Evolutionary conservation across 2,797 vertebrate genomes (phyloP), one percentile per base, ranked within the genome.

Genomic region (Netta rufina): DNA sequence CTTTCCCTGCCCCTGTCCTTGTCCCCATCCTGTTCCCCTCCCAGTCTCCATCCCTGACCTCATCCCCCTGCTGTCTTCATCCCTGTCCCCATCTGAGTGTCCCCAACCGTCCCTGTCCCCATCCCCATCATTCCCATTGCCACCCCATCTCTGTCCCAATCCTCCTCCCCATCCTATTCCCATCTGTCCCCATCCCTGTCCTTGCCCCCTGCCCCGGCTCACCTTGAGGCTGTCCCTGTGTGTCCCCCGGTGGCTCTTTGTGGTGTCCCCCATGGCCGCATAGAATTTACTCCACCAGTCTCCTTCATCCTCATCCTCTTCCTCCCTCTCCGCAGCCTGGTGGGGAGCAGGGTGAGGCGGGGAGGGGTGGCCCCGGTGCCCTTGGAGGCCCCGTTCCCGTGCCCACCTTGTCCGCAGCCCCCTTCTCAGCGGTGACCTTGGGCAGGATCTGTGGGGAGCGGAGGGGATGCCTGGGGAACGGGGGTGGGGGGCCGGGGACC

Each of bases 231-330:
- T 90, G 32, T 97, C 92, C 87, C 87, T 65, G 6, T 33, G 92
- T 45, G 30, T 92, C 53, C 96, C 28, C 81, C 66, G 4, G 5
- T 3, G 16, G 21, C 47, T 69, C 58, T 92, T 95, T 2, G 49
- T 41, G 4, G 32, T 61, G 5, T 97, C 94, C 5, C 94, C 97
- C 1, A 74, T 58, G 45, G 98, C 96, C 1, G 73, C 84, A 0
- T 97, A 97, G 45, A 96, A 96, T 87, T 97, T 98, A 95, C 95
- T 98, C 98, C 98, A 98, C 98, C 98, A 98, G 30, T 98, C 98
- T 1, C 91, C 92, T 2, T 96, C 95, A 0, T 97, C 91, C 3
- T 97, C 93, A 0, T 96, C 78, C 0, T 97, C 91, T 0, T 97
- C 96, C 3, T 67, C 49, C 28, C 58, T 30, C 38, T 74, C 70